These are phyloP conservation scores for Glomeris maerens DNA, from an alignment of 1,140 invertebrate species.

Conservation along the genomic window DNA sequence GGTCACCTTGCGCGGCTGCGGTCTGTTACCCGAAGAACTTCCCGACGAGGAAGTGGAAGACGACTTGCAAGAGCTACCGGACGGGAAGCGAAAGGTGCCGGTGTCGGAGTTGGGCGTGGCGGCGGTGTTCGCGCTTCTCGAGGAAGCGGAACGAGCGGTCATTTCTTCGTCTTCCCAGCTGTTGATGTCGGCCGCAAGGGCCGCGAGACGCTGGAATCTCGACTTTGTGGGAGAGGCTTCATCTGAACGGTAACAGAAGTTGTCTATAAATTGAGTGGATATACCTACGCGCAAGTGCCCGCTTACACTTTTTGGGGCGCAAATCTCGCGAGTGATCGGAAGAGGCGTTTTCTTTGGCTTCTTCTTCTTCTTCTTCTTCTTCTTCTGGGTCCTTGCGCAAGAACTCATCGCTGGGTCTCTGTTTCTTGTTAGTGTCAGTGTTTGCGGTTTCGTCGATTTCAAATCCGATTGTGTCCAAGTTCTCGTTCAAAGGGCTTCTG, in stretches of 20 bases:
- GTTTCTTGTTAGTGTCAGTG: too few relatives aligned
- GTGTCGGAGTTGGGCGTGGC: not conserved
- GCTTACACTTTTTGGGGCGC: too few relatives aligned
- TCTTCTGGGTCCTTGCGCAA: too few relatives aligned
- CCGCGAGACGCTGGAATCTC: conserved; percentile 2
- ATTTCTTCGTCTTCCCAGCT: conserved; percentile 3
- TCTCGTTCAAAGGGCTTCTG: not conserved
- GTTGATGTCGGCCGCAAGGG: conserved; percentile 13
- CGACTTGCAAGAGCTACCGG: not conserved
- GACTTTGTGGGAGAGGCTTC: too few relatives aligned
- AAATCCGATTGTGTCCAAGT: conserved; percentile 5
- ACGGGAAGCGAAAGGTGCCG: not conserved
- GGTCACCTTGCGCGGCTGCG: not conserved
- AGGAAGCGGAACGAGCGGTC: not conserved
- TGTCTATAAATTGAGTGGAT: too few relatives aligned
- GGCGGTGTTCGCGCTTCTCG: not conserved
- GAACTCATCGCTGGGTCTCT: too few relatives aligned
- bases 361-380: too few relatives aligned
- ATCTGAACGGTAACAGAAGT: too few relatives aligned
- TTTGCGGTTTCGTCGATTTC: not conserved
- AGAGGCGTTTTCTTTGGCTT: too few relatives aligned
- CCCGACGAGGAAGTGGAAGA: not conserved
- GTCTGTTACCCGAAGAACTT: not conserved
- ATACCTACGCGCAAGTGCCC: too few relatives aligned
- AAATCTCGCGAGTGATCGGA: too few relatives aligned